Base-by-base conservation (phyloP, 2,113 vertebrate genomes). In the Hyaena hyaena region DNA sequence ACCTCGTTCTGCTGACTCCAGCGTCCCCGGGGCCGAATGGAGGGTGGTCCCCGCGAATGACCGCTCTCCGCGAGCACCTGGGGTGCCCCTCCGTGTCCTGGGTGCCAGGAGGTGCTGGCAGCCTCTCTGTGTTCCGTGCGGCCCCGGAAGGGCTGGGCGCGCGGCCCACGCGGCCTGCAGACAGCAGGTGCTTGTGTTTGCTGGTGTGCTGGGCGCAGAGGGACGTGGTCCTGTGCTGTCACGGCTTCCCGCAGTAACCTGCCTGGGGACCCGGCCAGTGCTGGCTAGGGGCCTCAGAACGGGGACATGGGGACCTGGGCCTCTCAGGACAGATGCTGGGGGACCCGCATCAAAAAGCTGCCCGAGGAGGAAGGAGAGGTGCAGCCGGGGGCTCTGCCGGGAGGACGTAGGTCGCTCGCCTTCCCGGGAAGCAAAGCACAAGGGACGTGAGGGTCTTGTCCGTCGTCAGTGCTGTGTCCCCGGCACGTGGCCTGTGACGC, bases 311-410 rank as follows among this genome's bases (percentile, higher is more conserved):
- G 31, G 55, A 10, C n/a, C 61, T 28, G 39, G 33, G 28, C 31
- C 50, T 71, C 19, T 71, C n/a, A 10, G n/a, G n/a, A 35, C n/a
- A 11, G 69, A 19, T 9, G 10, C 66, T 4, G 69, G n/a, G 17
- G 69, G 69, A 19, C n/a, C n/a, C 69, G 21, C n/a, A 19, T 71
- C n/a, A 71, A 5, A 71, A 5, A 35, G 68, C 69, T 11, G 19
- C 69, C 19, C 19, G 1, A 9, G 69, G 19, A 10, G n/a, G 17
- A 23, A 35, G 69, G n/a, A 5, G n/a, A 39, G 4, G n/a, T 19
- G 9, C 19, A n/a, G 11, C 17, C 4, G 1, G 68, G n/a, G 16
- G 6, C n/a, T 8, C 17, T 8, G 66, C 16, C 4, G 7, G n/a
- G n/a, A 35, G n/a, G n/a, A 73, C 35, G 9, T 2, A n/a, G 68